Percentiles rank a stretch among this genome's conserved stretches.
These are phyloP conservation scores for Osmoderma eremita DNA, from an alignment of 2,888 invertebrate species.

Conservation along the genomic window DNA sequence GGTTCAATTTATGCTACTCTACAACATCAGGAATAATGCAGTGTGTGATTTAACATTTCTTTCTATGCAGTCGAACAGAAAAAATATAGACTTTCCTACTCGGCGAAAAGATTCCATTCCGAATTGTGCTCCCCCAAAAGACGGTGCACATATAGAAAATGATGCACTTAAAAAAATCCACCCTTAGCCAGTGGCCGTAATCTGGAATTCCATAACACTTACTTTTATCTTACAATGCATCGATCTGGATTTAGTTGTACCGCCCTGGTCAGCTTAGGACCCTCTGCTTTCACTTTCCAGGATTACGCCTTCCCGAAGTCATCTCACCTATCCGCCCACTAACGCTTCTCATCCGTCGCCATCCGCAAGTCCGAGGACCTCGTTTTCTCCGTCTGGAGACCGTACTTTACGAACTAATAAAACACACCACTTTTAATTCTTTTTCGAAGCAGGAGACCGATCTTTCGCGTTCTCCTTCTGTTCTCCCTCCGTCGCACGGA, in stretches of 20 bases:
- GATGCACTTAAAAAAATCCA: constrained; percentile 45
- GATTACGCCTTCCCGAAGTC: constrained; percentile 48
- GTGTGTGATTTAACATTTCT: no score
- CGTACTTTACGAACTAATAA: constrained; percentile 38
- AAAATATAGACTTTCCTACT: constrained; percentile 2
- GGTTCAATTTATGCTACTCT: no score
- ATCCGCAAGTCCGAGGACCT: constrained; percentile 14
- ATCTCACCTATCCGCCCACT: constrained; percentile 45
- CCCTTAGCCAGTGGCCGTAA: constrained; percentile 50
- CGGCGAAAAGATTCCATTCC: constrained; percentile 15
- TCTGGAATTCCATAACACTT: constrained; percentile 61
- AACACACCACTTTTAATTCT: constrained; percentile 36
- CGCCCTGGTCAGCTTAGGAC: constrained; percentile 59
- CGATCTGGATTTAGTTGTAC: constrained; percentile 56
- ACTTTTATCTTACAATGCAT: constrained; percentile 58
- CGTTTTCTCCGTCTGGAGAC: constrained; percentile 7
- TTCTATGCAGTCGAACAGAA: not conserved
- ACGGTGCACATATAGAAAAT: constrained; percentile 32
- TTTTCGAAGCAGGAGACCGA: constrained; percentile 22
- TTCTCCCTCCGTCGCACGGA: constrained; percentile 6
- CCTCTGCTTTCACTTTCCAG: constrained; percentile 50
- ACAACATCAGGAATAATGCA: no score
- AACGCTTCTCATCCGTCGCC: not conserved
- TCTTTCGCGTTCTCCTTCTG: constrained; percentile 16
- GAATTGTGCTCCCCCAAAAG: constrained; percentile 25